Percentiles rank a stretch among this genome's conserved stretches.
These are phyloP conservation scores for Rosalia funebris DNA, from an alignment of 2,888 invertebrate genomes.

Conservation along the genomic window DNA sequence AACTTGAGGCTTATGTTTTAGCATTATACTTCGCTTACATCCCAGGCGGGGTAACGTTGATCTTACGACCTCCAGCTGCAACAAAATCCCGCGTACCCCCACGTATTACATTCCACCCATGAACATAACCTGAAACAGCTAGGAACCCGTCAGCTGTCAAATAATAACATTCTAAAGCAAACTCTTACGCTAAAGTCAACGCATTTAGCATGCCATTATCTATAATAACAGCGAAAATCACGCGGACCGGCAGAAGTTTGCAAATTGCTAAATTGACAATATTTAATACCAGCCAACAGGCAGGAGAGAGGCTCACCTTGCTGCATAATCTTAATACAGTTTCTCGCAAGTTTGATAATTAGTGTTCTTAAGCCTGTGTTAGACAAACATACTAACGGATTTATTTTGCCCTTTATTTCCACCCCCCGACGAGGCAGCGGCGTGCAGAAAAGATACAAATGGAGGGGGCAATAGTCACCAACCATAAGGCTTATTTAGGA, in stretches of 20 bases:
- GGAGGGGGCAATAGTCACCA: no score
- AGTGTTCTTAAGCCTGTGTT: constrained; percentile 64
- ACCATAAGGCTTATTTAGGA: no score
- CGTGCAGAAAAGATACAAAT: no score
- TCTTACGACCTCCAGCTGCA: no score
- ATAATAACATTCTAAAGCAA: constrained; percentile 59
- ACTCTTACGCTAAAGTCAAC: constrained; percentile 61
- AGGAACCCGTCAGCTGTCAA: constrained; percentile 60
- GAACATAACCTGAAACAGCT: constrained; percentile 46
- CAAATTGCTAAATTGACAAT: constrained; percentile 66
- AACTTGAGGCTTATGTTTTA: no score
- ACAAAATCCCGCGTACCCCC: background rate
- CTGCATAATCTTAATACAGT: constrained; percentile 66
- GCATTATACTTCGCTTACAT: no score
- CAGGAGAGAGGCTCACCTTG: constrained; percentile 51
- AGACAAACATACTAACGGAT: constrained; percentile 64
- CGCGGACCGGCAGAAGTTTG: constrained; percentile 57
- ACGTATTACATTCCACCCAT: background rate
- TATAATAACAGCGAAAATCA: constrained; percentile 63
- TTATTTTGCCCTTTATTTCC: constrained; percentile 55
- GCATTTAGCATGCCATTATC: constrained; percentile 63
- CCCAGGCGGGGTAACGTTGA: no score
- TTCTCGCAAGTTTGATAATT: constrained; percentile 65
- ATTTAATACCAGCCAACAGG: constrained; percentile 57
- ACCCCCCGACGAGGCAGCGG: constrained; percentile 2